These are phyloP conservation scores for Sclerurus mexicanus DNA, from an alignment of 2,113 vertebrate genomes.

Conservation along the genomic window DNA sequence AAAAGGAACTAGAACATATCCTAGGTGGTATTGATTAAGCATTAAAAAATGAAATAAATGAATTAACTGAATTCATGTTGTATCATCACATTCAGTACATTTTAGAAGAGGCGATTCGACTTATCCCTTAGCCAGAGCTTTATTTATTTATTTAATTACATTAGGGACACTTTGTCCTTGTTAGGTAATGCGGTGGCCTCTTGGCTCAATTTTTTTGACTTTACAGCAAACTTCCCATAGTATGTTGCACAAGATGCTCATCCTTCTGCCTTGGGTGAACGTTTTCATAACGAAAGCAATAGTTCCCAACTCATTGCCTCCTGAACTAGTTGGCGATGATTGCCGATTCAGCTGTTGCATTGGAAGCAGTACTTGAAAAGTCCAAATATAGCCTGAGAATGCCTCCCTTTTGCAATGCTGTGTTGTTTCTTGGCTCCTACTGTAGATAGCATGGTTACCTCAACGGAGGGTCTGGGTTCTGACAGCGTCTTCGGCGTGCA, in stretches of 20 bases:
- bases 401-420: neutral
- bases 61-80: neutral
- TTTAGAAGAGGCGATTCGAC: neutral
- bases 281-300: neutral
- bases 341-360: neutral
- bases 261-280: neutral
- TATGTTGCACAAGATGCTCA: rapidly evolving
- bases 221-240: neutral
- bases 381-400: neutral
- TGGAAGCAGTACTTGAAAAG: neutral
- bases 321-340: rapidly evolving
- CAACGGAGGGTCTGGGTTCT: slow-evolving; percentile 89
- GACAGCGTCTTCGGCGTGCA: slow-evolving; percentile 91
- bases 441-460: slow-evolving; percentile 89
- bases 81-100: neutral
- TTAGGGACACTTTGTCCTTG: neutral
- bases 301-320: neutral
- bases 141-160: neutral
- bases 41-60: neutral
- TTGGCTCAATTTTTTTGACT: neutral
- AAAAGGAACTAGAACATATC: neutral
- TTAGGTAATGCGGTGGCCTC: neutral
- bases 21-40: neutral
- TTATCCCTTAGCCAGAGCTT: neutral
- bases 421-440: slow-evolving; percentile 39